These are phyloP conservation scores for Henricia sp. DNA, from an alignment of 53 echinoderm and acorn worm genomes.

Conservation along the genomic window DNA sequence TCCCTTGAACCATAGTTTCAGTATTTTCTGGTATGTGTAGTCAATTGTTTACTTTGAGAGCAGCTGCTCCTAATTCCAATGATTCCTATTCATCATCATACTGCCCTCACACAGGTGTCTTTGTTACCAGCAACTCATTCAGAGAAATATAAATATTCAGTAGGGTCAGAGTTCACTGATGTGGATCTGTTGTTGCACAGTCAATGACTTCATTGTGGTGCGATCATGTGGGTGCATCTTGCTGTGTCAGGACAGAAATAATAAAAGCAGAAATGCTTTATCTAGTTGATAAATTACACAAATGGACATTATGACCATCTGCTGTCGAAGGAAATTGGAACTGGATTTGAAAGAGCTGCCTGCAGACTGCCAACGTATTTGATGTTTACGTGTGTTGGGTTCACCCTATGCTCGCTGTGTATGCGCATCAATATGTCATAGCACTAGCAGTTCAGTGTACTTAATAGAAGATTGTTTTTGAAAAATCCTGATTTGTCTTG, in stretches of 20 bases:
- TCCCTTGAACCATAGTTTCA: no score
- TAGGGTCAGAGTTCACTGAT: slow-evolving; percentile 23
- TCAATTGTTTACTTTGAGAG: background rate
- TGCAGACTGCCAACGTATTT: background rate
- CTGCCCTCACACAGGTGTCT: slow-evolving; percentile 20
- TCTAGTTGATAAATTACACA: background rate
- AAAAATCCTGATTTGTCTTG: no score
- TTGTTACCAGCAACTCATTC: slow-evolving; percentile 33
- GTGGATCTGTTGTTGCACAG: background rate
- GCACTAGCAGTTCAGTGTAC: no score
- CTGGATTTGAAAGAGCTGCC: background rate
- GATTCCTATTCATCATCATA: slow-evolving; percentile 23
- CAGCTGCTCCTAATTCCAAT: slow-evolving; percentile 7
- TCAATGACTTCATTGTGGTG: slow-evolving; percentile 15
- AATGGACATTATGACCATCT: background rate
- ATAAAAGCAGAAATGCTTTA: slow-evolving; percentile 8
- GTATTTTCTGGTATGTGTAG: no score
- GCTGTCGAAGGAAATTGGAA: background rate
- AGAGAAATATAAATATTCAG: slow-evolving; percentile 31
- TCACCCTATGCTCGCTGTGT: no score
- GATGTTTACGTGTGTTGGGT: no score
- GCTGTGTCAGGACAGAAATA: slow-evolving; percentile 1
- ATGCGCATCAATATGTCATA: no score
- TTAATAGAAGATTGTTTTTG: no score
- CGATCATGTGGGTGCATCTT: background rate